These are phyloP conservation scores for Peromyscus aztecus DNA, from an alignment of 2,797 vertebrate species.

Conservation along the genomic window DNA sequence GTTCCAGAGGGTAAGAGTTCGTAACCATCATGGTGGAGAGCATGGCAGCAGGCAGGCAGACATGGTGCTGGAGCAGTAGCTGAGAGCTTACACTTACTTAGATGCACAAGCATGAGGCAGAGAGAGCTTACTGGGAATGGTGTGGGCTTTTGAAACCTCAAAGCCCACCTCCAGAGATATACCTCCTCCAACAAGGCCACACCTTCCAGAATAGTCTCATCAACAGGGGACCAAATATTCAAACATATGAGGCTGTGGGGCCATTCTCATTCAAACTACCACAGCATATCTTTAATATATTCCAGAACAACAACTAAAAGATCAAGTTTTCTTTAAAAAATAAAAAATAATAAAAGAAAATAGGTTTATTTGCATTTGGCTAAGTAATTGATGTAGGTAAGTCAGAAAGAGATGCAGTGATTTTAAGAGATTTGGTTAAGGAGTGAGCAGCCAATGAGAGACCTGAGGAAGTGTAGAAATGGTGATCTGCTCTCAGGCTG, in stretches of 20 bases:
- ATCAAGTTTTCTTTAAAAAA: neutral
- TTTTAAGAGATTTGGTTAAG: slow-evolving; percentile 38
- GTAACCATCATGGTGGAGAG: too few species aligned
- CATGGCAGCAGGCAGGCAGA: neutral
- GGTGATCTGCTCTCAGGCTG: neutral
- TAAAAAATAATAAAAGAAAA: neutral
- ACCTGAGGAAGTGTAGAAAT: neutral
- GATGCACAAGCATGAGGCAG: neutral
- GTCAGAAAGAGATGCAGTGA: neutral
- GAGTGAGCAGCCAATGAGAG: neutral
- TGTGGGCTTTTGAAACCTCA: neutral
- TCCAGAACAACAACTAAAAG: neutral
- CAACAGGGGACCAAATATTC: neutral
- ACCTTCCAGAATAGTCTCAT: neutral
- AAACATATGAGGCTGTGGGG: neutral
- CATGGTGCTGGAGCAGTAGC: neutral
- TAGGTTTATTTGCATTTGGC: neutral
- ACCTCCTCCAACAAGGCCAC: neutral
- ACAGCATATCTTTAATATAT: neutral
- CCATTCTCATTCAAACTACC: too few species aligned
- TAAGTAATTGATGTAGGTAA: slow-evolving; percentile 23
- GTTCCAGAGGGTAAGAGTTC: neutral
- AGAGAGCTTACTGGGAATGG: neutral
- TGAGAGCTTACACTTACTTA: too few species aligned
- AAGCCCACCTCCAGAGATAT: neutral